Evolutionary conservation across 2,797 vertebrate genomes (phyloP), one percentile per base, ranked within the genome.

Genomic region (Anguilla anguilla): DNA sequence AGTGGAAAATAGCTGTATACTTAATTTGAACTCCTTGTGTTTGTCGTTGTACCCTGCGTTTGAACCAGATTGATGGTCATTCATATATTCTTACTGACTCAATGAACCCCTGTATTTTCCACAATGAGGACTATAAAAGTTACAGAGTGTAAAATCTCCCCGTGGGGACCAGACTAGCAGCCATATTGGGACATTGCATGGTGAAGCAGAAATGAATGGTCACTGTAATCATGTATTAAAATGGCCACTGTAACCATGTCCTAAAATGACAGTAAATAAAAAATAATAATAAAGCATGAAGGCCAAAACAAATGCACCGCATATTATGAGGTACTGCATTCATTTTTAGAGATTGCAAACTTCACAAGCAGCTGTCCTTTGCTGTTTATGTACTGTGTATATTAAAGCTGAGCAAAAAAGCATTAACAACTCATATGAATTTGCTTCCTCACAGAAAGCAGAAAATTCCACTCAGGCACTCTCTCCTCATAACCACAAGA

Each of bases 241-340:
- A 43, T 79, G 74, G 19, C 74, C 6, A 79, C 35, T 79, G 74
- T 79, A 17, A 79, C 39, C 72, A 35, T 46, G 74, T 79, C 17
- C 74, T 79, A 22, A 79, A 79, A 43, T 79, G 74, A 46, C 74
- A 79, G 35, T 79, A 43, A 79, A 43, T 79, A 79, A 19, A 79
- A 43, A 43, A 46, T 79, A 79, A 43, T 39, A 31, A 79, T 39
- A 46, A 43, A 39, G 74, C 2, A 79, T 0, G 6, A 7, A 7
- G 35, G 72, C 67, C 67, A 35, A 77, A 77, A 77, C 72, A 77
- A 77, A 39, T 77, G 35, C 72, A 39, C 0, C 35, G 0, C 31
- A 77, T 77, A 19, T 39, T 77, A 15, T 39, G 15, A 77, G 35
- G 39, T 43, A 77, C 13, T 39, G 31, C 13, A 77, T 43, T 39